Conservation (phyloP, 1,140 invertebrate species). For the Homalodisca vitripennis region DNA sequence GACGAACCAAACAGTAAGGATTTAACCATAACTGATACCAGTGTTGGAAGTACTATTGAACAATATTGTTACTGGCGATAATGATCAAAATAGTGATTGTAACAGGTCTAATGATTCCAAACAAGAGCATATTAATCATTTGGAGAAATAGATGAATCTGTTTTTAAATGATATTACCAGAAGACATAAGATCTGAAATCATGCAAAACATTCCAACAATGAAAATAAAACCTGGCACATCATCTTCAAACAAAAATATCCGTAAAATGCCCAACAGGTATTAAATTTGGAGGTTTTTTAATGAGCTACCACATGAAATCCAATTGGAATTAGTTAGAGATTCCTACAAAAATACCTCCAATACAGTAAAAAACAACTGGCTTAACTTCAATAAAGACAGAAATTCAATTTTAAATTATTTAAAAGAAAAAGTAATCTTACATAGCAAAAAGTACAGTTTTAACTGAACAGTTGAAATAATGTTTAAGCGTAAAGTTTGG, state of each 20-base stretch:
- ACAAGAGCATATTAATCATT: not conserved
- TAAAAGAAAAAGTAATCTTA: no score
- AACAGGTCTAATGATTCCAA: not conserved
- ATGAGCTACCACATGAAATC: constrained; percentile 29
- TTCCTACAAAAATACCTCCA: no score
- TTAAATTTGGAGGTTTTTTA: constrained; percentile 28
- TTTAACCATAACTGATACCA: not conserved
- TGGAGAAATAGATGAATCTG: not conserved
- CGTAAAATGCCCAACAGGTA: not conserved
- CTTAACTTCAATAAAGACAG: no score
- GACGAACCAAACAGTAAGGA: not conserved
- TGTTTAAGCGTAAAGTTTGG: no score
- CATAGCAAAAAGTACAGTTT: no score
- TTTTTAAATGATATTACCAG: constrained; percentile 11
- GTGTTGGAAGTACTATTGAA: no score
- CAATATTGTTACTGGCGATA: no score
- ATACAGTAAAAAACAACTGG: no score
- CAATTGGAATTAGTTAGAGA: constrained; percentile 28
- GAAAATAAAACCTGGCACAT: not conserved
- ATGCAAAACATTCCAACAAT: not conserved
- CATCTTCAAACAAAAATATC: not conserved
- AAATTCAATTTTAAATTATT: constrained; percentile 27
- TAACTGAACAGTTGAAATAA: no score
- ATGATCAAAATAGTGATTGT: not conserved
- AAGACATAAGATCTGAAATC: constrained; percentile 6